These are phyloP conservation scores for Rhynchopsitta pachyrhyncha DNA, from an alignment of 2,113 vertebrate genomes.

Conservation along the genomic window DNA sequence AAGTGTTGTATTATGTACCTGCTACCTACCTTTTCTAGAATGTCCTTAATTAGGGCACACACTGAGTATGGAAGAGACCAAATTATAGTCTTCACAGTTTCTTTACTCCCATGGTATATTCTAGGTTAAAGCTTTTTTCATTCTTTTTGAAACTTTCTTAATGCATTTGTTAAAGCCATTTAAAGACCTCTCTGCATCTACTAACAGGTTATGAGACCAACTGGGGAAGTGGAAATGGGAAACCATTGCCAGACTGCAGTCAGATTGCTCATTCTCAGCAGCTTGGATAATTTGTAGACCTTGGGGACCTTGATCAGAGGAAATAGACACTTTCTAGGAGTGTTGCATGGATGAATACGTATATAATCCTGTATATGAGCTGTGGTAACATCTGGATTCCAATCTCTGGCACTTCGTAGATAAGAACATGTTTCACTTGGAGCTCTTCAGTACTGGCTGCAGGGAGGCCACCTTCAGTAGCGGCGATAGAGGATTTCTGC, in stretches of 20 bases:
- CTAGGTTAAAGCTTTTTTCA: background rate
- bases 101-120: background rate
- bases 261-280: background rate
- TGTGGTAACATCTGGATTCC: background rate
- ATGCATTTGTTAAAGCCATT: background rate
- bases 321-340: background rate
- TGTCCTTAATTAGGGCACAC: background rate
- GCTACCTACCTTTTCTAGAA: background rate
- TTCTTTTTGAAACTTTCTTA: background rate
- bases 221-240: background rate
- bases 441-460: background rate
- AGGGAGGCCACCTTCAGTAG: background rate
- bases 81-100: background rate
- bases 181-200: background rate
- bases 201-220: background rate
- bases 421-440: background rate
- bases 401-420: background rate
- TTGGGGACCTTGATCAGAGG: background rate
- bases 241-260: background rate
- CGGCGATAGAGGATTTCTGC: background rate
- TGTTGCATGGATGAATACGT: background rate
- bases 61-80: background rate
- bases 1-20: background rate
- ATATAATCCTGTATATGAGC: background rate
- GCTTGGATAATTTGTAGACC: background rate